Evolutionary conservation across 1,140 invertebrate species (phyloP), one percentile per base, ranked within the genome.

Genomic region (Drosophila mayri): DNA sequence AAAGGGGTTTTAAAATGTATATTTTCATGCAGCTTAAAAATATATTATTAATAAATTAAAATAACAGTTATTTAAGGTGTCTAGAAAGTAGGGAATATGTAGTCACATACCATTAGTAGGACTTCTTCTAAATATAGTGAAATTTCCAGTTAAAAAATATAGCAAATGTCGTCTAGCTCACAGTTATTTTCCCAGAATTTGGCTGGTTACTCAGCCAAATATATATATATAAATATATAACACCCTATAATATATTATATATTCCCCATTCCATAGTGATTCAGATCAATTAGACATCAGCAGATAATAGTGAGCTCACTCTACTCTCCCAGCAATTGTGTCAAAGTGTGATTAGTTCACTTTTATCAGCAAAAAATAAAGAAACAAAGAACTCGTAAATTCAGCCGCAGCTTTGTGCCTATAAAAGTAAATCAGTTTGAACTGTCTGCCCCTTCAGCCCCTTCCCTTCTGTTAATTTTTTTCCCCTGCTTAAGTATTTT

Each of bases 391-490:
- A 43, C 41, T 70, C 68, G 87, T 72, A 75, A 88, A 78, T 80
- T 79, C 50, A 60, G 70, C 37, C 70, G 72, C 66, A 81, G 66
- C 72, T 68, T 67, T 67, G 47, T 88, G 84, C 76, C 85, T 83
- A 84, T 84, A 81, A 88, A 84, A 87, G 61, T 84, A 87, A 90
- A 88, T 87, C 67, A 87, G 77, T 75, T 83, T 77, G 64, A 71
- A 32, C 79, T 71, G 30, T n/a, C 37, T 32, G 32, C 41, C 30
- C 10, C 35, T 16, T 12, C 3, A 18, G n/a, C 1, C 50, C 50
- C 14, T 11, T 37, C n/a, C 28, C 41, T 25, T 16, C 35, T 11
- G 28, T 50, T 65, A 20, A 43, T 40, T 58, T 30, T 60, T 22
- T 40, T 3, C 46, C 30, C 55, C 43, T 47, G 14, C 7, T 7